phyloP scores from a whole-genome alignment of 2,797 vertebrate genomes.

The Brachyalestes nurse region DNA sequence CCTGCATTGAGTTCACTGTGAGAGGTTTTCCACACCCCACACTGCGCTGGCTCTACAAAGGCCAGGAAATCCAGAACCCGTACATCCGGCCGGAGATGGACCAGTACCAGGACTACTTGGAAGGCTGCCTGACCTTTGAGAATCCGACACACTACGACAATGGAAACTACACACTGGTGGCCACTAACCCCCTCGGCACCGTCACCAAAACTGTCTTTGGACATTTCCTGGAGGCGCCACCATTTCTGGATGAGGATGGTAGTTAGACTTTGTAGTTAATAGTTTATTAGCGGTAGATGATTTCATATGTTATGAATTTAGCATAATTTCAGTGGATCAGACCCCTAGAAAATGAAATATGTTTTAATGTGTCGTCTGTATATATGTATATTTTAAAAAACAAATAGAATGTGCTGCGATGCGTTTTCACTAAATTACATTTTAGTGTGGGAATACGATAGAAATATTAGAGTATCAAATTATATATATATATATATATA shows the following conservation, averaged over 20 bases:
- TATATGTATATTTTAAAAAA: neutral
- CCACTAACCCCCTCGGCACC: slow-evolving; percentile 88
- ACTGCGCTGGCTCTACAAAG: slow-evolving; percentile 90
- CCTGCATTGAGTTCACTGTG: slow-evolving; percentile 95
- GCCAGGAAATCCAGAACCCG: slow-evolving; percentile 83
- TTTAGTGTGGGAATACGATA: no score
- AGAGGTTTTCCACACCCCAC: slow-evolving; percentile 91
- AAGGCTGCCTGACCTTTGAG: slow-evolving; percentile 94
- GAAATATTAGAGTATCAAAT: no score
- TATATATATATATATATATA: no score
- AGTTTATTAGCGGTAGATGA: no score
- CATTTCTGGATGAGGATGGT: slow-evolving; percentile 73
- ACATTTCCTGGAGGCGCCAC: slow-evolving; percentile 90
- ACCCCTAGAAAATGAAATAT: neutral
- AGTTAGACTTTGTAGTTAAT: slow-evolving; percentile 25
- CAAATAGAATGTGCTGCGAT: neutral
- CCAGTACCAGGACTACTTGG: slow-evolving; percentile 88
- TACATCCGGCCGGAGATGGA: slow-evolving; percentile 91
- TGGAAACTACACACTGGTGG: slow-evolving; percentile 96
- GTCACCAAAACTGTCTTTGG: slow-evolving; percentile 91
- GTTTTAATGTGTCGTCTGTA: neutral
- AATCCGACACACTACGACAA: slow-evolving; percentile 97
- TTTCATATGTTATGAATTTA: no score
- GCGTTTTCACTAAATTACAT: neutral
- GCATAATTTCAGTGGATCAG: slow-evolving; percentile 3